Evolutionary conservation across 2,888 invertebrate genomes (phyloP), one percentile per base, ranked within the genome.

Genomic region (Cephus pulcher): DNA sequence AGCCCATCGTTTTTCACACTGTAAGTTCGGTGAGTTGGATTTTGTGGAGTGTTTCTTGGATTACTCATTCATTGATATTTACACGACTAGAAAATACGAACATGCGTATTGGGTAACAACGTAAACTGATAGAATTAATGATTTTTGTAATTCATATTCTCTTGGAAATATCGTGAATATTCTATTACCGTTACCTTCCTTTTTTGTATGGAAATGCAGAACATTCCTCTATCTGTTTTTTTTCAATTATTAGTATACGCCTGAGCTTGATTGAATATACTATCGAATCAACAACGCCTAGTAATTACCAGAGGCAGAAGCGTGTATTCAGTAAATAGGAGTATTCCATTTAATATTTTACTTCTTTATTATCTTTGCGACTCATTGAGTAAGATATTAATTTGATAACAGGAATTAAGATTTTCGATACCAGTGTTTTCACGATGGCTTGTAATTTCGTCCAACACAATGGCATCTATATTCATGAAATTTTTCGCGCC

Each of bases 11-110:
- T 79, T 75, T 79, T 80, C 78, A 73, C 81, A 79, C 80, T 80
- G 80, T 82, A 82, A 85, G 82, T 82, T 86, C 81, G 85, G 85
- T 85, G 82, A 85, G 86, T 85, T 77, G 76, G 82, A 78, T 75
- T 82, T 80, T 77, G 75, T 80, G 75, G 76, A 75, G 74, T 79
- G 71, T 75, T 76, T 76, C 74, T 79, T 34, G 75, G 75, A 79
- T 79, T 71, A 34, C 71, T 71, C 32, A 33, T 71, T 71, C 33
- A 71, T 56, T 56, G 56, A 75, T 56, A 75, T 75, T 40, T 76
- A 56, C 56, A 32, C 12, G 40, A 68, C 73, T 79, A 69, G 11
- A 30, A 71, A 23, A 75, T 71, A 71, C 2, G 23, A 56, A 56
- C 23, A 56, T 56, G 56, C 23, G 56, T 56, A 56, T 56, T 56